Evolutionary conservation across 2,888 invertebrate species (phyloP), one percentile per base, ranked within the genome.

Genomic region (Torymus tubicola): DNA sequence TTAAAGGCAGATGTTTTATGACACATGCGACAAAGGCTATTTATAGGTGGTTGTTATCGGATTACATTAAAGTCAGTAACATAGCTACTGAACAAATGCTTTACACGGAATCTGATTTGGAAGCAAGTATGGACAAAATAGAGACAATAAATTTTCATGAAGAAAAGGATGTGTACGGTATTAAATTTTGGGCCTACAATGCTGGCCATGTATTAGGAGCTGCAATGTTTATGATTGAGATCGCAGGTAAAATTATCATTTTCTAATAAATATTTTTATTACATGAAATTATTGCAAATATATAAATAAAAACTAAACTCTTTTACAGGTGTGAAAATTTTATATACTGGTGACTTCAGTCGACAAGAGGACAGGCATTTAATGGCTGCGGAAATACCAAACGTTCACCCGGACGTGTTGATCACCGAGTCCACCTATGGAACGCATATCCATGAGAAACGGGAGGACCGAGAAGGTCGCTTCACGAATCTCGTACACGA

Each of bases 181-280:
- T 99, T 0, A 95, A 97, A 87, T 99, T 99, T 92, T 99, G 99
- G 97, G 98, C 99, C 0, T 99, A 99, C 91, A 98, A 98, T 90
- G 99, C 99, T 0, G 99, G 99, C 0, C 99, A 99, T 91, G 99
- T 99, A 2, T 92, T 99, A 0, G 99, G 99, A 0, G 99, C 99
- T 0, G 99, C 99, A 75, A 99, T 99, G 99, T 99, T 99, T 90
- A 99, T 99, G 98, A 97, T 99, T 80, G 99, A 99, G 93, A 99
- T 99, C 70, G 99, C 99, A 52, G 99, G 99, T 14, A 98, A 99
- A 1, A 24, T 24, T 3, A 24, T 24, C 24, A 24, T 24, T 24
- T 24, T 24, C 3, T 3, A 24, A 24, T 3, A 24, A 24, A 3
- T 24, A 24, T 2, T 24, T 24, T 24, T 3, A 24, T 24, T 24